Conservation (phyloP, 2,888 invertebrate species). For the Lithophane semibrunnea region DNA sequence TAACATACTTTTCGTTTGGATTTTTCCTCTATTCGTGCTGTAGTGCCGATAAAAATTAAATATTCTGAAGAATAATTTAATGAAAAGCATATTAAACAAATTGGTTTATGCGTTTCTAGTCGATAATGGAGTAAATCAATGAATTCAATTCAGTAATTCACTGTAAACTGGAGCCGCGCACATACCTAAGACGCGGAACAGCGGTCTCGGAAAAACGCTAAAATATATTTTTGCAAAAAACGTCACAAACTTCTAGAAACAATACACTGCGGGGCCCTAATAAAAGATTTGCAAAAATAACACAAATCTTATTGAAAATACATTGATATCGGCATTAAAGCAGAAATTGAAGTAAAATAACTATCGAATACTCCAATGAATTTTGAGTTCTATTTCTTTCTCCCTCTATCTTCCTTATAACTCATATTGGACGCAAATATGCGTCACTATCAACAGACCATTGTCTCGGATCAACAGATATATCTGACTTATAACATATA, state of each 20-base stretch:
- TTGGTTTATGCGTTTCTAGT: background rate
- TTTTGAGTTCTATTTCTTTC: constrained; percentile 2
- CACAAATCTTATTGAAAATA: background rate
- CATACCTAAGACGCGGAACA: too few relatives aligned
- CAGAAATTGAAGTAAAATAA: constrained; percentile 7
- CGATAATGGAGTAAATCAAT: background rate
- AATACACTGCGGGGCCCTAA: too few relatives aligned
- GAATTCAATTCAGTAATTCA: background rate
- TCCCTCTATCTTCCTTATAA: background rate
- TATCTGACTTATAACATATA: constrained; percentile 2
- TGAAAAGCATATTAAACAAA: too few relatives aligned
- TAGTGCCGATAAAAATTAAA: background rate
- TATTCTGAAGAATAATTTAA: background rate
- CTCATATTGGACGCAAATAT: constrained; percentile 10
- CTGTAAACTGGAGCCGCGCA: too few relatives aligned
- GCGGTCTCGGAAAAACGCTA: too few relatives aligned
- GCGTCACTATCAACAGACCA: background rate
- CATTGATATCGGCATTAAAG: constrained; percentile 4
- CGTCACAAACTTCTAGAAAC: background rate
- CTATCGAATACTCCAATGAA: constrained; percentile 7
- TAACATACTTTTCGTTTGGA: constrained; percentile 18
- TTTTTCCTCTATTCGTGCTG: background rate
- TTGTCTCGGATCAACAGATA: constrained; percentile 1
- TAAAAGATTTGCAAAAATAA: too few relatives aligned
- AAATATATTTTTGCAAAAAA: too few relatives aligned